A percentile compares a stretch with the other conserved stretches of the same genome.
These are phyloP conservation scores for Neodiprion pinetum DNA, from an alignment of 1,140 invertebrate species.

Conservation along the genomic window DNA sequence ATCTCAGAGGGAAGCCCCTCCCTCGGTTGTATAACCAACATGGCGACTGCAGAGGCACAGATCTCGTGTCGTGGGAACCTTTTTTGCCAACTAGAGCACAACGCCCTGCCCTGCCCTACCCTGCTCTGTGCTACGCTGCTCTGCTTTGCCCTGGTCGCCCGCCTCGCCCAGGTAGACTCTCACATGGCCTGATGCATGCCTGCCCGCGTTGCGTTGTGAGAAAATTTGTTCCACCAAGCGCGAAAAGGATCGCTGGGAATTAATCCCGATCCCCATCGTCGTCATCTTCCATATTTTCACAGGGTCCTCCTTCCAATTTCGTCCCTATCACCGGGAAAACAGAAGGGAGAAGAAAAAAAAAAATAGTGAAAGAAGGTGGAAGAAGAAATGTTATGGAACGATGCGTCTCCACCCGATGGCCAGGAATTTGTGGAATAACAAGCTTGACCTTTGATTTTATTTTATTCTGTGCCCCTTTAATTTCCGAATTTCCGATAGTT, in stretches of 20 bases:
- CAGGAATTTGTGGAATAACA: background rate
- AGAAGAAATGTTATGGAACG: background rate
- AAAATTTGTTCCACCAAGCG: constrained; percentile 5
- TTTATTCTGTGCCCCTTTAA: background rate
- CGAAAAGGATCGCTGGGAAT: constrained; percentile 6
- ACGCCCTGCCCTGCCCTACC: constrained; percentile 23
- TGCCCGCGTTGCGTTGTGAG: background rate
- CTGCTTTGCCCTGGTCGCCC: constrained; percentile 28
- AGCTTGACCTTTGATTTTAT: background rate
- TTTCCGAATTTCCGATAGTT: constrained; percentile 55
- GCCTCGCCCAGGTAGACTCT: constrained; percentile 52
- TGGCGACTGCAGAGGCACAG: background rate
- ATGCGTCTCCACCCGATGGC: background rate
- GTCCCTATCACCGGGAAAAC: background rate
- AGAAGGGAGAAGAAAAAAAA: constrained; percentile 2
- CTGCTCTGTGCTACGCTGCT: constrained; percentile 17
- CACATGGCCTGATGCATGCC: constrained; percentile 33
- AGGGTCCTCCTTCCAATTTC: background rate
- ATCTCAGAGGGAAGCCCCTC: constrained; percentile 34
- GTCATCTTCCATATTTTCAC: background rate
- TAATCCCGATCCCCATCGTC: background rate
- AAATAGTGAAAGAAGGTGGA: background rate
- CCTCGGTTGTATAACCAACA: constrained; percentile 9
- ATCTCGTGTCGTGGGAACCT: constrained; percentile 53
- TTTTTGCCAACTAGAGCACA: constrained; percentile 57